These are phyloP conservation scores for Hirtodrosophila confusa DNA, from an alignment of 2,888 invertebrate genomes.

Conservation along the genomic window DNA sequence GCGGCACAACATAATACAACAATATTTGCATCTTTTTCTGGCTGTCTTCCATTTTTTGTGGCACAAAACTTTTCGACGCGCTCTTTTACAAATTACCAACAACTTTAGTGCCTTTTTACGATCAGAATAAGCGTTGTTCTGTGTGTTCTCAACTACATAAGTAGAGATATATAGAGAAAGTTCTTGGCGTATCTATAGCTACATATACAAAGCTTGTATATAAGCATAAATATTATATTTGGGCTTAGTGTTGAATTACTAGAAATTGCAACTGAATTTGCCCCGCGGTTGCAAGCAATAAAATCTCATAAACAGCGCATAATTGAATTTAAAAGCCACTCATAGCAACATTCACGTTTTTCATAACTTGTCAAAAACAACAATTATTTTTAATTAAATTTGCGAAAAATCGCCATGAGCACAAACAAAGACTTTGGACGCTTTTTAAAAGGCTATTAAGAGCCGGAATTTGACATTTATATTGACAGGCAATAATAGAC, in stretches of 20 bases:
- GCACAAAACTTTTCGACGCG: constrained; percentile 81
- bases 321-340: constrained; percentile 66
- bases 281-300: constrained; percentile 32
- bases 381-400: constrained; percentile 60
- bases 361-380: background rate
- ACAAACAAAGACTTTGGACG: constrained; percentile 44
- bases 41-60: constrained; percentile 39
- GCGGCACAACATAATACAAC: constrained; percentile 69
- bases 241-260: constrained; percentile 28
- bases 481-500: constrained; percentile 80
- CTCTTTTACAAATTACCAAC: constrained; percentile 83
- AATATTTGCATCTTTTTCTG: constrained; percentile 41
- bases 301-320: constrained; percentile 33
- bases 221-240: constrained; percentile 13
- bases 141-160: constrained; percentile 28
- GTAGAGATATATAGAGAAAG: background rate
- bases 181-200: no score
- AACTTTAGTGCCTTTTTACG: constrained; percentile 65
- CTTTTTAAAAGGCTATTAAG: constrained; percentile 70
- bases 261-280: constrained; percentile 42
- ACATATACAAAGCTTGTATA: background rate
- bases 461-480: constrained; percentile 76
- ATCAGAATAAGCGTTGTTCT: constrained; percentile 59
- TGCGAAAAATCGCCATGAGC: constrained; percentile 37
- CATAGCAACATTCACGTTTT: constrained; percentile 19